These are phyloP conservation scores for Cephalotes varians DNA, from an alignment of 2,888 invertebrate species.

Conservation along the genomic window DNA sequence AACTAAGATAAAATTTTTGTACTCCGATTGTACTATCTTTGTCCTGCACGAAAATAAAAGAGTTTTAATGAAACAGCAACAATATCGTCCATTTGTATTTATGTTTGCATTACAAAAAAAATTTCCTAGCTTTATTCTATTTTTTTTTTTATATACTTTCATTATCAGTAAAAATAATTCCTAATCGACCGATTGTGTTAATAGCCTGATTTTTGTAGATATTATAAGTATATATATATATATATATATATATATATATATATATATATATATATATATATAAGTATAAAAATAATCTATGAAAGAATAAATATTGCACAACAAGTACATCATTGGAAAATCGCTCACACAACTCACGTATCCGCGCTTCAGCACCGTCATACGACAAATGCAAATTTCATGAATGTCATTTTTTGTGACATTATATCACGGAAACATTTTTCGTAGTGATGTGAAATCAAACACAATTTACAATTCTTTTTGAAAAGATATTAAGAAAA, in stretches of 20 bases:
- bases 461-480: not conserved
- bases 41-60: conserved; percentile 18
- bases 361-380: conserved; percentile 7
- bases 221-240: no score
- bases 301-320: conserved; percentile 54
- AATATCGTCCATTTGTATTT: not conserved
- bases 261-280: no score
- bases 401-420: conserved; percentile 45
- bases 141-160: not conserved
- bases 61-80: not conserved
- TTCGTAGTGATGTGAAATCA: conserved; percentile 26
- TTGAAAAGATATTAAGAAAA: not conserved
- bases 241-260: no score
- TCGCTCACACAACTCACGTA: conserved; percentile 57
- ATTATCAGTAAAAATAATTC: not conserved
- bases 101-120: not conserved
- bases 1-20: conserved; percentile 15
- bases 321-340: conserved; percentile 28
- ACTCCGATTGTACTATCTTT: not conserved
- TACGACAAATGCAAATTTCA: conserved; percentile 58
- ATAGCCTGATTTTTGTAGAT: not conserved
- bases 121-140: not conserved
- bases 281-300: conserved; percentile 21
- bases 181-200: not conserved
- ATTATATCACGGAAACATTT: conserved; percentile 10